Conservation (phyloP, 2,113 vertebrate species). For the Cettia cetti region DNA sequence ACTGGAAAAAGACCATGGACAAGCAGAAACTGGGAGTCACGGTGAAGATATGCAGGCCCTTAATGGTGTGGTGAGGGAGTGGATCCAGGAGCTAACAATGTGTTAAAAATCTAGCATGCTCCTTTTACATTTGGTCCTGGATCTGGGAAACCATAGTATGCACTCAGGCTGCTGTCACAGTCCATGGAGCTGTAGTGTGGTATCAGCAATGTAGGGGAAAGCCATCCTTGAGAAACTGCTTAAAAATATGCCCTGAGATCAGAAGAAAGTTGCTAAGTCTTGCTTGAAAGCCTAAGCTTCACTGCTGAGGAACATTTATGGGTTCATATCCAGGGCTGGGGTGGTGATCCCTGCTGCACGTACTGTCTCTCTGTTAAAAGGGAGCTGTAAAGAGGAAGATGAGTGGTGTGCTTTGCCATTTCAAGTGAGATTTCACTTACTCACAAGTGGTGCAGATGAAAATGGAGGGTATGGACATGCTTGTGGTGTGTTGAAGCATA, state of each 20-base stretch:
- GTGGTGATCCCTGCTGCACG: neutral
- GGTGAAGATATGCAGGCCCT: neutral
- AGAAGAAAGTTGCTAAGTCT: neutral
- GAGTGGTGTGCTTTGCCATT: neutral
- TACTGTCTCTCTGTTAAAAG: neutral
- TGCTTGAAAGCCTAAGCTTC: neutral
- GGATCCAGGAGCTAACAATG: neutral
- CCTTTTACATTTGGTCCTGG: neutral
- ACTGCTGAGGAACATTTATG: neutral
- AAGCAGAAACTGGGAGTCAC: neutral
- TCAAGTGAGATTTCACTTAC: neutral
- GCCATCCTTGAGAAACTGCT: neutral
- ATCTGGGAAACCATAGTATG: neutral
- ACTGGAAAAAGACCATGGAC: neutral
- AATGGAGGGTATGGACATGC: neutral
- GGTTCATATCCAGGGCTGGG: neutral
- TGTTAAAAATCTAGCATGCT: neutral
- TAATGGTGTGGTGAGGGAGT: neutral
- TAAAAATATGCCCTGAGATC: neutral
- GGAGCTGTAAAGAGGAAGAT: neutral
- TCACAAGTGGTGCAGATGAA: neutral
- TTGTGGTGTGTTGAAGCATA: neutral
- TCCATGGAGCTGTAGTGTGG: fast-evolving
- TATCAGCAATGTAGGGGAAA: neutral
- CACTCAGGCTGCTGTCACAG: neutral